Conservation (phyloP, 2,113 vertebrate genomes). For the Oceanites oceanicus region DNA sequence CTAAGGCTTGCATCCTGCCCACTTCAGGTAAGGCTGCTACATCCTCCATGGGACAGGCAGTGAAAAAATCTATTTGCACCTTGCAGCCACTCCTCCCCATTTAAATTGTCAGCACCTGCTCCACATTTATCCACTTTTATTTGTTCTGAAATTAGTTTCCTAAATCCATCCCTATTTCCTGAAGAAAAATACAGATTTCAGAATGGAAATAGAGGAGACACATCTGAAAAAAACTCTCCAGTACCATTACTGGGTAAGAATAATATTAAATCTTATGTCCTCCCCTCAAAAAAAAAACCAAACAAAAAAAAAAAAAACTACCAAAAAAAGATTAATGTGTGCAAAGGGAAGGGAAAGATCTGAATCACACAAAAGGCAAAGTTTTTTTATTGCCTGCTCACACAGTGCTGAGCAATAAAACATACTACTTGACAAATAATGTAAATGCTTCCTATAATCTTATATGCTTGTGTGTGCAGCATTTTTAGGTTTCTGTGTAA, state of each 20-base stretch:
- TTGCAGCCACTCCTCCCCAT: neutral
- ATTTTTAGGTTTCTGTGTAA: conserved; percentile 20
- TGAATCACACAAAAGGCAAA: neutral
- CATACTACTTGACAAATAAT: neutral
- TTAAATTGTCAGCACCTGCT: neutral
- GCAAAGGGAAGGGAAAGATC: neutral
- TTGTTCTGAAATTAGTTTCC: conserved; percentile 10
- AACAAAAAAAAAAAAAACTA: neutral
- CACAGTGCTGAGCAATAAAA: neutral
- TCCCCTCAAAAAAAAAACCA: neutral
- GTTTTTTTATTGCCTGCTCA: neutral
- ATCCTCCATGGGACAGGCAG: neutral
- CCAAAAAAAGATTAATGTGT: neutral
- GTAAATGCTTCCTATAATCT: neutral
- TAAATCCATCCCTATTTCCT: neutral
- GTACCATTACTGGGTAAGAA: neutral
- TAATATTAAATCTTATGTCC: neutral
- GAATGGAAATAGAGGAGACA: neutral
- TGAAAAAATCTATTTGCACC: neutral
- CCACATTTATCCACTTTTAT: neutral
- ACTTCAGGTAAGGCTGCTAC: neutral
- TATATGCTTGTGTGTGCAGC: neutral
- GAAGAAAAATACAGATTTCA: conserved; percentile 21
- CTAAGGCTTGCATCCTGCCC: neutral
- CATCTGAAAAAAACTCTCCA: conserved; percentile 1